These are phyloP conservation scores for Festucalex cinctus DNA, from an alignment of 2,113 vertebrate genomes.

Conservation along the genomic window DNA sequence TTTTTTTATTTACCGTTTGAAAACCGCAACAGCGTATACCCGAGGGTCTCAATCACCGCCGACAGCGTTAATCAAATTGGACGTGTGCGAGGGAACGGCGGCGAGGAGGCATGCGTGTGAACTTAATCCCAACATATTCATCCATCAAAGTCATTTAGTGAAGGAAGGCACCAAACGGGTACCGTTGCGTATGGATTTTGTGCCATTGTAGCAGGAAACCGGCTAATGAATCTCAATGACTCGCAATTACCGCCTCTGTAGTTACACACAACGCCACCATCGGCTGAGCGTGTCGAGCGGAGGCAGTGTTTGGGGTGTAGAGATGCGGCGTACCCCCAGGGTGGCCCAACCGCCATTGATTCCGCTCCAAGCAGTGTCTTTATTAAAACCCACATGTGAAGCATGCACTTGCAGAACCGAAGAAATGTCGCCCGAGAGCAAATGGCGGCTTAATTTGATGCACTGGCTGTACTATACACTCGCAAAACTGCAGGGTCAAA, in stretches of 20 bases:
- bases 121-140: conserved; percentile 33
- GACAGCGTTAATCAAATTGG: conserved; percentile 16
- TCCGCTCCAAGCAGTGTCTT: conserved; percentile 24
- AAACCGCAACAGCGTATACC: neutral
- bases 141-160: conserved; percentile 48
- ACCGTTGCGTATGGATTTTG: conserved; percentile 51
- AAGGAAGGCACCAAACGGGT: conserved; percentile 33
- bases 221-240: conserved; percentile 57
- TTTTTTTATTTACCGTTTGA: neutral
- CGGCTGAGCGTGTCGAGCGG: conserved; percentile 24
- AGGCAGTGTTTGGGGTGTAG: neutral
- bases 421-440: conserved; percentile 15
- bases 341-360: conserved; percentile 38
- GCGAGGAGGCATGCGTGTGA: conserved; percentile 23
- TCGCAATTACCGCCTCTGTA: conserved; percentile 54
- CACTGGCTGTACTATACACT: conserved; percentile 10
- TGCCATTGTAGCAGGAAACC: conserved; percentile 41
- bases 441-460: conserved; percentile 27
- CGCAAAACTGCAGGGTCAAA: too few species aligned
- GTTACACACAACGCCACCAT: conserved; percentile 35
- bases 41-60: neutral
- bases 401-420: conserved; percentile 15
- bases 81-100: conserved; percentile 1
- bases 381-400: conserved; percentile 21
- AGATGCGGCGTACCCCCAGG: conserved; percentile 22